These are phyloP conservation scores for Acromyrmex echinatior DNA, from an alignment of 1,140 invertebrate genomes.

Conservation along the genomic window DNA sequence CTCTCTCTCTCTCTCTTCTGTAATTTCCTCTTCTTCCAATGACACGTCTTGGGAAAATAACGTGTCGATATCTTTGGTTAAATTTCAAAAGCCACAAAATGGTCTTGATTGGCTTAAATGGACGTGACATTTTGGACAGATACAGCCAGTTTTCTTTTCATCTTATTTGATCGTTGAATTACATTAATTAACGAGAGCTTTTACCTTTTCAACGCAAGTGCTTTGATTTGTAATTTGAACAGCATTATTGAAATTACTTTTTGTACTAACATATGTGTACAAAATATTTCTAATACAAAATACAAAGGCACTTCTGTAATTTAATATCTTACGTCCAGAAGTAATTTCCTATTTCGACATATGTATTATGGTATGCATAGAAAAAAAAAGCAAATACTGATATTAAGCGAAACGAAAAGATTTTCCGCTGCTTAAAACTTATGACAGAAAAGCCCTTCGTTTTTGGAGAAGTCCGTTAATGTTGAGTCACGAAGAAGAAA, in stretches of 20 bases:
- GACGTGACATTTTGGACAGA: background rate
- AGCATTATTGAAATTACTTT: background rate
- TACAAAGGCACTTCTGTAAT: background rate
- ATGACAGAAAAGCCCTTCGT: background rate
- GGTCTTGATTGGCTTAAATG: background rate
- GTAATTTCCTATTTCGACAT: background rate
- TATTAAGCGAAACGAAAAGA: background rate
- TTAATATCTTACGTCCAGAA: background rate
- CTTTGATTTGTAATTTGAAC: background rate
- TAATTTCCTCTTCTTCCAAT: conserved; percentile 24
- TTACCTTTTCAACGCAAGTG: background rate
- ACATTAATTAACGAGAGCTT: background rate
- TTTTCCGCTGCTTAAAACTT: background rate
- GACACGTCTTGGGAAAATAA: conserved; percentile 34
- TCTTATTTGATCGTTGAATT: conserved; percentile 41
- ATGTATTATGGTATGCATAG: background rate
- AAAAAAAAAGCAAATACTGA: background rate
- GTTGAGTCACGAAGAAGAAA: background rate
- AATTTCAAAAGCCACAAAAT: conserved; percentile 14
- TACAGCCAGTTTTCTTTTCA: background rate
- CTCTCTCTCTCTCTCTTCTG: background rate
- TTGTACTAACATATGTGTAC: background rate
- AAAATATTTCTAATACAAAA: background rate
- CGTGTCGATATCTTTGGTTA: background rate
- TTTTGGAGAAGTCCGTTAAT: background rate